Percentiles rank a stretch among this genome's conserved stretches.
Evolutionary conservation across 1,140 invertebrate species (phyloP).

Genomic region (Cardiocondyla obscurior): DNA sequence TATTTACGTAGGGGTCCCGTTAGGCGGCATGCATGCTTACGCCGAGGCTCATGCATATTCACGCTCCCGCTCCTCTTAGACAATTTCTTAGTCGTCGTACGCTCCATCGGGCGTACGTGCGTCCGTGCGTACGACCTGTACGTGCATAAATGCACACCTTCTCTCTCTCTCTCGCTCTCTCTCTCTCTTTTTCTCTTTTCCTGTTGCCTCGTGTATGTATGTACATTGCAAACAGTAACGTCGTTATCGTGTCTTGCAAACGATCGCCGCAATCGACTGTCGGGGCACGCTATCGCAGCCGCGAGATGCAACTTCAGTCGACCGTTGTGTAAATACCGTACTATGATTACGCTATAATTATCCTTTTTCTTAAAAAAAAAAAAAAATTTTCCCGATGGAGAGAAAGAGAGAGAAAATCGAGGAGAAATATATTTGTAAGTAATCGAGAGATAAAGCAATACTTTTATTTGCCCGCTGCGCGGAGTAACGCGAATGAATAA

Average conservation of each 20-base stretch:
- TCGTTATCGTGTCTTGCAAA: not conserved
- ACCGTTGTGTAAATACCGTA: too few species aligned
- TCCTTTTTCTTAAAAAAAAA: too few species aligned
- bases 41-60: not conserved
- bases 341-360: conserved; percentile 1
- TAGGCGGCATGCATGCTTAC: not conserved
- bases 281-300: conserved; percentile 33
- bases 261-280: not conserved
- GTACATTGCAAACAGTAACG: not conserved
- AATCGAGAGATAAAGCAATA: not conserved
- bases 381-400: too few species aligned
- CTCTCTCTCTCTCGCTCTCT: not conserved
- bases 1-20: conserved; percentile 10
- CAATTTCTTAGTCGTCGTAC: not conserved
- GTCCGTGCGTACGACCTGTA: conserved; percentile 2
- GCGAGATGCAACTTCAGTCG: not conserved
- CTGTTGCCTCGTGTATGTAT: not conserved
- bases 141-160: conserved; percentile 44
- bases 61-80: not conserved
- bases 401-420: not conserved
- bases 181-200: not conserved
- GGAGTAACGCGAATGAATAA: conserved; percentile 4
- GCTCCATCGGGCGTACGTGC: not conserved
- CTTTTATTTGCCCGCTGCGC: not conserved
- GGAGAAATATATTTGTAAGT: not conserved